These are phyloP conservation scores for Pangasius sanitwongsei DNA, from an alignment of 2,797 vertebrate genomes.

Conservation along the genomic window DNA sequence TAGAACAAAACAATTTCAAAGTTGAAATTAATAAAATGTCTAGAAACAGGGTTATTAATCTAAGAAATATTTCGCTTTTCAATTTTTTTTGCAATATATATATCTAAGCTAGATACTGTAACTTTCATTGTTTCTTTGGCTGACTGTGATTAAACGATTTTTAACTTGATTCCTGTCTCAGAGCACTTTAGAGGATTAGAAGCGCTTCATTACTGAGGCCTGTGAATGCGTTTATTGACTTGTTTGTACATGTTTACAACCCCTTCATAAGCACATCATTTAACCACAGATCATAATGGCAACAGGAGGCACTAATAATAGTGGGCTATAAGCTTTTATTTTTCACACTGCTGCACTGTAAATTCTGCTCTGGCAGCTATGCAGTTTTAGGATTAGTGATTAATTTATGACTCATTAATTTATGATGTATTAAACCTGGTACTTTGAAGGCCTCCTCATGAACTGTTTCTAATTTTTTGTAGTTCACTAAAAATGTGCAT, in stretches of 20 bases:
- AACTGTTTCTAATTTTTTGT: background rate
- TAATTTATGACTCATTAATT: background rate
- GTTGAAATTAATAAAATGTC: background rate
- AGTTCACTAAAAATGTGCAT: background rate
- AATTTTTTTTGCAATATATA: background rate
- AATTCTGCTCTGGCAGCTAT: background rate
- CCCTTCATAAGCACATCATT: constrained; percentile 16
- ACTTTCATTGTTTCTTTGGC: background rate
- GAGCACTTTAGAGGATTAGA: background rate
- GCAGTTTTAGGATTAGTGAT: background rate
- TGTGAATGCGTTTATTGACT: constrained; percentile 23
- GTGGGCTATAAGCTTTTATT: background rate
- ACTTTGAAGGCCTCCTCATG: background rate
- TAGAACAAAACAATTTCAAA: background rate
- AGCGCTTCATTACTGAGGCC: background rate
- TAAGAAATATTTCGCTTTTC: background rate
- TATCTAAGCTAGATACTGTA: background rate
- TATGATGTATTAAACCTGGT: background rate
- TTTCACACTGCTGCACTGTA: background rate
- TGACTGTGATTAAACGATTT: background rate
- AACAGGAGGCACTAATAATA: background rate
- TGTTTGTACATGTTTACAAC: background rate
- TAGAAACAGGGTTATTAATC: background rate
- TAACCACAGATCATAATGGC: constrained; percentile 11
- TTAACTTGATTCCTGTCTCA: background rate